These are phyloP conservation scores for Temnothorax longispinosus DNA, from an alignment of 1,140 invertebrate species.

Conservation along the genomic window DNA sequence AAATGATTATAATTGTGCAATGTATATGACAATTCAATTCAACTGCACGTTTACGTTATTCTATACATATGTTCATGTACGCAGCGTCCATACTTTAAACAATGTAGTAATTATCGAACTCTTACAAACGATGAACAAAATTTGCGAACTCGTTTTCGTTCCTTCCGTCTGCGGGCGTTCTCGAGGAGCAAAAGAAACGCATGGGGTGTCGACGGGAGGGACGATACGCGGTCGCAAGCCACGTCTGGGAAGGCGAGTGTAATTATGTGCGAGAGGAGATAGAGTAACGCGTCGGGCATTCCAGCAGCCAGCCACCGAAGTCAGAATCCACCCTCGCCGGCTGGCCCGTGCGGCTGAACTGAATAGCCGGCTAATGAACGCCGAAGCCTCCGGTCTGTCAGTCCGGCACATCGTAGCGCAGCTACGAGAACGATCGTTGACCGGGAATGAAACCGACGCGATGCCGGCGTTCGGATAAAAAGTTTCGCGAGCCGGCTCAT, in stretches of 20 bases:
- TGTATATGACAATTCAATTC: background rate
- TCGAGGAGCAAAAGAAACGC: background rate
- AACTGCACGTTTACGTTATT: background rate
- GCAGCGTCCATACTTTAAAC: background rate
- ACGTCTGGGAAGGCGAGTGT: constrained; percentile 79
- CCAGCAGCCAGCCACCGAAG: constrained; percentile 81
- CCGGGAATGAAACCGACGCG: constrained; percentile 72
- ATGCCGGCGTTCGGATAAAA: constrained; percentile 44
- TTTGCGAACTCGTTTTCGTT: background rate
- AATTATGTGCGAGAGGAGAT: constrained; percentile 81
- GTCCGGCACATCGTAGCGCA: constrained; percentile 66
- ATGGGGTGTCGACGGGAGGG: background rate
- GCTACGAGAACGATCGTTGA: constrained; percentile 68
- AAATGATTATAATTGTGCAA: background rate
- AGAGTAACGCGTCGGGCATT: constrained; percentile 83
- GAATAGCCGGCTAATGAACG: constrained; percentile 85
- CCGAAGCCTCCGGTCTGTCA: constrained; percentile 78
- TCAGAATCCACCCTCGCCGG: constrained; percentile 83
- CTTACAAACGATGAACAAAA: background rate
- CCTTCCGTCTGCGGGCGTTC: too few relatives aligned
- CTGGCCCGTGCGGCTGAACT: constrained; percentile 81
- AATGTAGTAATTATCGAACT: background rate
- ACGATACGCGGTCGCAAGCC: constrained; percentile 24
- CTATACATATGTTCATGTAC: too few relatives aligned
- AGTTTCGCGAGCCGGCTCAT: constrained; percentile 20